Conservation (phyloP, 2,888 invertebrate genomes). For the Lithophane leautieri region DNA sequence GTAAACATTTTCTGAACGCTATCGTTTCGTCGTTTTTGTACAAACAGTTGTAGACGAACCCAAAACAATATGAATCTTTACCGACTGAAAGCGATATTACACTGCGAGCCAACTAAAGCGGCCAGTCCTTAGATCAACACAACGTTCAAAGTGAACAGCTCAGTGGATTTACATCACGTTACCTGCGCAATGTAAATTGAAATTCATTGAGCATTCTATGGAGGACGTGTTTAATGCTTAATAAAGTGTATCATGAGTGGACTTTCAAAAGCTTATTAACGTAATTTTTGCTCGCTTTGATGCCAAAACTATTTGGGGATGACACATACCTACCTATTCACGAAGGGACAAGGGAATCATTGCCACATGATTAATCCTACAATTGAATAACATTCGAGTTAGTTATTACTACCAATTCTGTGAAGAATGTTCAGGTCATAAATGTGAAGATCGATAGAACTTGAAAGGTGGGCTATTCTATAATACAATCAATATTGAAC, state of each 20-base stretch:
- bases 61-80: constrained; percentile 44
- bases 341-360: not conserved
- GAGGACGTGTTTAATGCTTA: constrained; percentile 62
- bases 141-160: constrained; percentile 72
- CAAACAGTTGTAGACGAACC: constrained; percentile 39
- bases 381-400: not conserved
- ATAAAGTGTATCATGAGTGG: constrained; percentile 62
- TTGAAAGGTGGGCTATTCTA: not conserved
- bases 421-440: not conserved
- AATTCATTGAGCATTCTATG: constrained; percentile 69
- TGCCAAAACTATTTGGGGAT: constrained; percentile 31
- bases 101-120: constrained; percentile 20
- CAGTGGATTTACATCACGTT: constrained; percentile 70
- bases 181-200: constrained; percentile 67
- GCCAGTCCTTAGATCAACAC: constrained; percentile 61
- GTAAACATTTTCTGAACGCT: constrained; percentile 39
- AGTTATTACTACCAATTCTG: not conserved
- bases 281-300: constrained; percentile 45
- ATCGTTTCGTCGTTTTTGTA: constrained; percentile 36
- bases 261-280: constrained; percentile 57
- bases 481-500: constrained; percentile 4
- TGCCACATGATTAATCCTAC: constrained; percentile 10
- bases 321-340: not conserved
- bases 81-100: constrained; percentile 31
- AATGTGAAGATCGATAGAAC: not conserved